Evolutionary conservation across 2,797 vertebrate species (phyloP).

Genomic region (Lophius americanus): DNA sequence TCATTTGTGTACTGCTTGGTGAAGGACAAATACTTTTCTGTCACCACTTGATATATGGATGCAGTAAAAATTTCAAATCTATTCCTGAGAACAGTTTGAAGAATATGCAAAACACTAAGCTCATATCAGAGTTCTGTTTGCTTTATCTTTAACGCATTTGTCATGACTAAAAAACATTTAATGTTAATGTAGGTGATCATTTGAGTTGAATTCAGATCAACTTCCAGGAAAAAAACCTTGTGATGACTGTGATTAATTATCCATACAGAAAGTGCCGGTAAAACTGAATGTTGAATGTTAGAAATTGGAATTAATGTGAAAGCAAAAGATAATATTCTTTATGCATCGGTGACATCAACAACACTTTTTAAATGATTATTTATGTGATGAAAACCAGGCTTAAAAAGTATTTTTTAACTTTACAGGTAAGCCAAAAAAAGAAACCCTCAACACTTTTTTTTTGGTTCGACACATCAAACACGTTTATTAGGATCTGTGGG

Average conservation of each 20-base stretch:
- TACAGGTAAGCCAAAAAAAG: no score
- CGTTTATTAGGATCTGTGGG: neutral
- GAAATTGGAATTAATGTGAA: constrained; percentile 1
- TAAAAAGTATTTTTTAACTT: no score
- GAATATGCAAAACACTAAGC: constrained; percentile 40
- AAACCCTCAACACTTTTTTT: no score
- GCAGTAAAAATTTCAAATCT: constrained; percentile 33
- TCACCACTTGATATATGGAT: constrained; percentile 4
- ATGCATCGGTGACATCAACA: no score
- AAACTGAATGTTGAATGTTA: neutral
- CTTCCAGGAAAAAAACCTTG: neutral
- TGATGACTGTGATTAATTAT: constrained; percentile 9
- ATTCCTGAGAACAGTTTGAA: constrained; percentile 23
- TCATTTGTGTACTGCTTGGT: constrained; percentile 4
- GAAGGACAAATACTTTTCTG: constrained; percentile 17
- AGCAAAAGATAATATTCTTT: neutral
- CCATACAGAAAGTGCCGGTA: neutral
- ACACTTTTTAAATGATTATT: no score
- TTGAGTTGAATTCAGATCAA: neutral
- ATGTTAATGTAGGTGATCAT: neutral
- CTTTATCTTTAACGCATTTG: neutral
- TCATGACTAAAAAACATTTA: neutral
- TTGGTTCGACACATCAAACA: neutral
- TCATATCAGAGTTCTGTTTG: constrained; percentile 13
- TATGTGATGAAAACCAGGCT: no score